Percentiles rank a stretch among this genome's conserved stretches.
Evolutionary conservation across 37 sponge, comb jelly and placozoan species (phyloP).

Genomic region (Tethya wilhelma): DNA sequence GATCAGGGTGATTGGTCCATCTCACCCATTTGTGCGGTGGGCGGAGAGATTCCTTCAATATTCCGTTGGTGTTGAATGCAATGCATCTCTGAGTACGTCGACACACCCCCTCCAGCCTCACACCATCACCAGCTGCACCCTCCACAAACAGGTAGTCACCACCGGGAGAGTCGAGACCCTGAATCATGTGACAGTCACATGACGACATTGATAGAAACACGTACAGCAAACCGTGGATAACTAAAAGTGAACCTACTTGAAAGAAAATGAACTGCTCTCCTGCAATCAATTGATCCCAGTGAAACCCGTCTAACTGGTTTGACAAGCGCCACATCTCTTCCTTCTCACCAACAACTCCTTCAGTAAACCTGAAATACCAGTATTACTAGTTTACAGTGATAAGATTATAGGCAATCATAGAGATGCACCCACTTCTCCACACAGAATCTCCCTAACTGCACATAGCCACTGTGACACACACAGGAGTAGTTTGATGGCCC

Average conservation of each 20-base stretch:
- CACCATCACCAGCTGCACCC: constrained; percentile 15
- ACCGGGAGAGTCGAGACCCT: constrained; percentile 64
- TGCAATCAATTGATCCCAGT: constrained; percentile 14
- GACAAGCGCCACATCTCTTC: constrained; percentile 29
- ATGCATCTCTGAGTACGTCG: constrained; percentile 30
- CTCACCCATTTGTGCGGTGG: constrained; percentile 41
- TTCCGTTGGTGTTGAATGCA: constrained; percentile 70
- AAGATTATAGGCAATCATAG: not conserved
- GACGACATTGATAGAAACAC: not conserved
- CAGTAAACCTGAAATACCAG: constrained; percentile 19
- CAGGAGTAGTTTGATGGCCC: constrained; percentile 25
- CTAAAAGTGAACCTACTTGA: not conserved
- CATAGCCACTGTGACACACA: constrained; percentile 16
- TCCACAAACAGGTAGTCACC: constrained; percentile 59
- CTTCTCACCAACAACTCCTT: not conserved
- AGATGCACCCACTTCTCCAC: constrained; percentile 25
- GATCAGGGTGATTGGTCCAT: constrained; percentile 27
- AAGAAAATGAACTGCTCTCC: constrained; percentile 3
- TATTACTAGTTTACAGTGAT: not conserved
- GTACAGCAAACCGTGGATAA: not conserved
- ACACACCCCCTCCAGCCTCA: constrained; percentile 44
- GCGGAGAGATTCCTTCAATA: constrained; percentile 46
- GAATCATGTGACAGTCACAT: too few species aligned
- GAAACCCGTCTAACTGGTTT: constrained; percentile 44
- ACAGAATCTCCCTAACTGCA: constrained; percentile 18